Base-by-base conservation (phyloP, 2,888 invertebrate species). In the Idaea dimidiata region DNA sequence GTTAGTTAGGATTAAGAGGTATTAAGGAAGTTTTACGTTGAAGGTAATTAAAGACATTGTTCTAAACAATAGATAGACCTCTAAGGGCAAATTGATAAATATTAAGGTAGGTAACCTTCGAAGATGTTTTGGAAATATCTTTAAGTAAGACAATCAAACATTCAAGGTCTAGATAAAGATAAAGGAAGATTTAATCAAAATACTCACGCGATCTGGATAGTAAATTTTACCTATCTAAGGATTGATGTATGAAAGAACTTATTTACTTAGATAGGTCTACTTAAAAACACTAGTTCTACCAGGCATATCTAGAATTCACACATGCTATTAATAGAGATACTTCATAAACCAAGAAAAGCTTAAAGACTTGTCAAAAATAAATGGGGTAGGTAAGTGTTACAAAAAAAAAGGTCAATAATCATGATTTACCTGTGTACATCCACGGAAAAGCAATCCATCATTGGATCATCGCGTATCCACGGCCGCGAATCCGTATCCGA, bases 401-500 rank as follows among this genome's bases (percentile, higher is more conserved):
- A 73, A 81, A 77, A 83, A 82, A 82, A 81, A 83, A 80, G 72
- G 74, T 74, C 81, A 83, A 86, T 86, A 83, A 43, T 43, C 43
- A 43, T 14, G 14, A 43, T 87, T 91, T 92, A 92, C 92, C 92
- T 92, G 91, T 86, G 68, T 67, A 89, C 85, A 85, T 89, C 88
- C 86, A 87, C 86, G 87, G 83, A 90, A 91, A 86, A 90, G 90
- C 91, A 91, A 91, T 91, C 92, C 91, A 92, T 92, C 90, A 90
- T 89, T 86, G 87, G 85, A 85, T 86, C 88, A 84, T 86, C 82
- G 81, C 77, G 84, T 86, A 84, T 81, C 84, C 86, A 87, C 87
- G 79, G 80, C 79, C 81, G 75, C 78, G 76, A 78, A 43, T 43
- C 43, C 43, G 43, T 43, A 43, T 43, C 43, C 86, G 83, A 88